Base-by-base conservation (phyloP, 1,140 invertebrate genomes). In the Scaptomyza pallida region DNA sequence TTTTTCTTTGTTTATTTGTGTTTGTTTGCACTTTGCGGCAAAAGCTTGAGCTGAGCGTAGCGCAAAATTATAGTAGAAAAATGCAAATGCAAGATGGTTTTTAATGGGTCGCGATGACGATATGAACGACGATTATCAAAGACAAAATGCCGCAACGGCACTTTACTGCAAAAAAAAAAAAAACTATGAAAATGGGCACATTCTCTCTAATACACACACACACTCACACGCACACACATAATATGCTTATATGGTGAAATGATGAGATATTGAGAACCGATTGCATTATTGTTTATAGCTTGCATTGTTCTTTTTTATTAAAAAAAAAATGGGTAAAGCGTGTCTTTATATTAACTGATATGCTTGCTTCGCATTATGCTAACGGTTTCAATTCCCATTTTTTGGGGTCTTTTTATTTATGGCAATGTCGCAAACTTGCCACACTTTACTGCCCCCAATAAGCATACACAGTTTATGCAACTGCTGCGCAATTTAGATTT, bases 71-170 rank as follows among this genome's bases (percentile, higher is more conserved):
- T 43, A 10, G 21, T 26, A 40, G 26, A 45, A 65, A 65, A 71
- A 71, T 71, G 68, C 61, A 71, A 71, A 71, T 71, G 68, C 47
- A 55, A 52, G 45, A 47, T 45, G 52, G 19, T 59, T 65, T 65
- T 71, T 65, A 65, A 65, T 59, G 54, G 68, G 62, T 56, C 67
- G 54, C 37, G 16, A 16, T 35, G 51, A 47, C 40, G 30, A 13
- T n/a, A n/a, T 13, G 41, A 26, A 26, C 19, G 50, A 33, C 23
- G 33, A 56, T 40, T 52, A 71, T 75, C 57, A 73, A 73, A 73
- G 63, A n/a, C 19, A 47, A 62, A 57, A 26, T 69, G 73, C 73
- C 73, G 70, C 70, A 43, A 47, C 57, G 73, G 52, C 73, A 76
- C 41, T 63, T 73, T 69, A n/a, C n/a, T n/a, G n/a, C n/a, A n/a